Evolutionary conservation across 2,797 vertebrate genomes (phyloP).

Genomic region (Oreochromis grahami): DNA sequence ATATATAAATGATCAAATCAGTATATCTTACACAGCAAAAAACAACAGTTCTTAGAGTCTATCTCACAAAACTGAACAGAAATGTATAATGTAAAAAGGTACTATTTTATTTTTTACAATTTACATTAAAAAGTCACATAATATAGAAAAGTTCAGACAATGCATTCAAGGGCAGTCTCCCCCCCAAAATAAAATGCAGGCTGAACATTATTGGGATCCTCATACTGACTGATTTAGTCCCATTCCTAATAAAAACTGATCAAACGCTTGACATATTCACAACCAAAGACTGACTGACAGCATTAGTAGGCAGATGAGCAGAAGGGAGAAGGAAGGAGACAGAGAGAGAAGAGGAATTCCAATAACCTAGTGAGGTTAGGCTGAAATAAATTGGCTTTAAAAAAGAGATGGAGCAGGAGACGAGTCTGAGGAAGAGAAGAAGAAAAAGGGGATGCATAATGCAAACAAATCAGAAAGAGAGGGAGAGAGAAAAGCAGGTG

Average conservation of each 20-base stretch:
- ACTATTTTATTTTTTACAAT: neutral
- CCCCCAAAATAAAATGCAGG: neutral
- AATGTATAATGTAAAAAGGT: neutral
- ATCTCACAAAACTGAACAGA: neutral
- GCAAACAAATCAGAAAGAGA: slow-evolving; percentile 17
- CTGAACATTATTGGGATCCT: neutral
- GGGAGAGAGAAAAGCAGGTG: slow-evolving; percentile 24
- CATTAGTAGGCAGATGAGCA: neutral
- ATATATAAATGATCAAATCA: neutral
- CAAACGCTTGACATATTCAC: neutral
- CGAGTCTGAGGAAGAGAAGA: neutral
- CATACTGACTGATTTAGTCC: neutral
- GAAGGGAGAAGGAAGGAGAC: neutral
- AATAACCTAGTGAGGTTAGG: slow-evolving; percentile 2
- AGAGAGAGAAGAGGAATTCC: neutral
- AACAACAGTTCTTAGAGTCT: neutral
- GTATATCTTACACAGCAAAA: neutral
- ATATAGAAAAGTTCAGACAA: neutral
- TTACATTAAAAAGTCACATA: neutral
- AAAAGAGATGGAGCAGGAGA: neutral
- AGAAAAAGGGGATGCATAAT: neutral
- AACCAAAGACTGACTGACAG: neutral
- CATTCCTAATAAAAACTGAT: neutral
- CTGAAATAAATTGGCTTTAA: slow-evolving; percentile 7
- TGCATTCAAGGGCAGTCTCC: neutral